phyloP scores from a whole-genome alignment of 2,888 invertebrate genomes.

The Tipula helvola region DNA sequence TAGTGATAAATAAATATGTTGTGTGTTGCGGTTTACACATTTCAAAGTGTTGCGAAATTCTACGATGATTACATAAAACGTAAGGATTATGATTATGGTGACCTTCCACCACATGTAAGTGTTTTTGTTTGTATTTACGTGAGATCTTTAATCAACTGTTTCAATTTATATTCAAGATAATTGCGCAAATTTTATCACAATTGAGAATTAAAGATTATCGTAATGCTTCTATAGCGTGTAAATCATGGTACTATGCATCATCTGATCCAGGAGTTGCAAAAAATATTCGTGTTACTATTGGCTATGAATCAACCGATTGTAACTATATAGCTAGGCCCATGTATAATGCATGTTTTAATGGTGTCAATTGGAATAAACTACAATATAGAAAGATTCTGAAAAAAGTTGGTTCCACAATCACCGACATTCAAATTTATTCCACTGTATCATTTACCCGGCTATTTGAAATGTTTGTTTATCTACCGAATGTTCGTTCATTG shows the following conservation, averaged over 20 bases:
- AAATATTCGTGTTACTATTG: not conserved
- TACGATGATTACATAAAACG: not conserved
- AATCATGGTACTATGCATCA: not conserved
- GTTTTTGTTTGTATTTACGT: no score
- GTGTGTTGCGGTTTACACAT: not conserved
- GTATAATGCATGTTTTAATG: not conserved
- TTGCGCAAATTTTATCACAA: not conserved
- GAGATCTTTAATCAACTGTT: not conserved
- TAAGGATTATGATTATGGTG: not conserved
- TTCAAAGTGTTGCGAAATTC: not conserved
- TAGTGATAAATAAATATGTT: not conserved
- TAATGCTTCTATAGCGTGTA: not conserved
- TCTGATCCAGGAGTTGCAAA: not conserved
- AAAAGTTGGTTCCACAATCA: not conserved
- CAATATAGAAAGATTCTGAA: not conserved
- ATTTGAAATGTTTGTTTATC: not conserved
- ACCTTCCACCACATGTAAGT: not conserved
- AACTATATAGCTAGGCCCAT: not conserved
- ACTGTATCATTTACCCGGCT: not conserved
- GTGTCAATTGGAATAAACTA: not conserved
- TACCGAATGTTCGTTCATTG: not conserved
- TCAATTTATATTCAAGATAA: not conserved
- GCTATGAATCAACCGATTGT: not conserved
- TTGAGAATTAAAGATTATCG: not conserved
- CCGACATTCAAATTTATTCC: not conserved